Conservation (phyloP, 2,797 vertebrate species). For the Halcyon smyrnensis region DNA sequence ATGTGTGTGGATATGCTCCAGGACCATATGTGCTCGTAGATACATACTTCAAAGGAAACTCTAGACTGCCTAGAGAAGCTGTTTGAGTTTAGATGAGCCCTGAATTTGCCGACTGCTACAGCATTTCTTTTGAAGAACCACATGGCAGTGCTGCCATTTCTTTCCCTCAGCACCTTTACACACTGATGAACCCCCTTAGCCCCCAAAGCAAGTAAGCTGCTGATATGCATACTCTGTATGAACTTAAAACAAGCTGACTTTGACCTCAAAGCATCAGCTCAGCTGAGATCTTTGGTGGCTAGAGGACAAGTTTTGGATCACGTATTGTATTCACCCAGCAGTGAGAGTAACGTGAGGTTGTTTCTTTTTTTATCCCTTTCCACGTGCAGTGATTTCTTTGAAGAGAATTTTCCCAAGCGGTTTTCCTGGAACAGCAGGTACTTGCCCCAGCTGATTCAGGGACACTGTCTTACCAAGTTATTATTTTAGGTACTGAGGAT, state of each 20-base stretch:
- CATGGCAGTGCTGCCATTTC: conserved; percentile 15
- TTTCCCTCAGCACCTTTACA: conserved; percentile 28
- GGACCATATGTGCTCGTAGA: conserved; percentile 52
- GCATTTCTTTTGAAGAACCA: conserved; percentile 50
- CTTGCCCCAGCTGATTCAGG: not conserved
- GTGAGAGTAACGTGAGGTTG: not conserved
- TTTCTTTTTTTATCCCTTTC: not conserved
- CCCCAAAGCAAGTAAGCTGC: not conserved
- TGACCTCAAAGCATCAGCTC: not conserved
- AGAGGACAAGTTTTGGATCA: not conserved
- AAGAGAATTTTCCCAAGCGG: not conserved
- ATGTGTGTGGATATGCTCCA: conserved; percentile 59
- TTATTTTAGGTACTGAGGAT: not conserved
- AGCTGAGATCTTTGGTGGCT: not conserved
- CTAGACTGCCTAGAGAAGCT: conserved; percentile 26
- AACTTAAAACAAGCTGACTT: not conserved
- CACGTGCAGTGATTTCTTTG: not conserved
- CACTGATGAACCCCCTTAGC: not conserved
- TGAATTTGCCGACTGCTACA: conserved; percentile 19
- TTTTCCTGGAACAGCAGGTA: not conserved
- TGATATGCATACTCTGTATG: not conserved
- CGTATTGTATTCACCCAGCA: not conserved
- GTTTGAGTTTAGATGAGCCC: conserved; percentile 34
- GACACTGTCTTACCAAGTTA: not conserved
- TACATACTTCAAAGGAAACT: conserved; percentile 62